Evolutionary conservation across 2,797 vertebrate genomes (phyloP).

Genomic region (Onychomys leucogaster): DNA sequence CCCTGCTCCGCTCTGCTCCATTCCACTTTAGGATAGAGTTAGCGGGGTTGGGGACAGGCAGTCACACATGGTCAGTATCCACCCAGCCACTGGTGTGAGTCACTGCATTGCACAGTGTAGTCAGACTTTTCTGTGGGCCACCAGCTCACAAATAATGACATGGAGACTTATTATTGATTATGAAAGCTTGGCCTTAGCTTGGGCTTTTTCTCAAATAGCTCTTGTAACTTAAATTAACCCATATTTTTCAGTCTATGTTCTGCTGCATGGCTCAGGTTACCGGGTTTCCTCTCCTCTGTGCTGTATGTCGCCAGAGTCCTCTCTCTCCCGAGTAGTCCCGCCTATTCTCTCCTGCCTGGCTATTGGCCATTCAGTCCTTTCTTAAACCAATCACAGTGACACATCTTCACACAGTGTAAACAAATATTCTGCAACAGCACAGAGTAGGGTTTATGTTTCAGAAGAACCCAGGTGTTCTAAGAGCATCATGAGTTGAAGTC

Average conservation of each 20-base stretch:
- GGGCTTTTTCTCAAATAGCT: neutral
- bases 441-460: neutral
- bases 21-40: neutral
- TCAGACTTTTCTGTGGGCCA: neutral
- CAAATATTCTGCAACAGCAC: neutral
- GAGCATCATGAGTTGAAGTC: neutral
- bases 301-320: neutral
- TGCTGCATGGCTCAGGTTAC: neutral
- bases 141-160: neutral
- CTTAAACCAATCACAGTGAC: neutral
- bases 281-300: neutral
- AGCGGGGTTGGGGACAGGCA: neutral
- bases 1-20: neutral
- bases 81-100: neutral
- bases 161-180: neutral
- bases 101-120: neutral
- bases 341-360: neutral
- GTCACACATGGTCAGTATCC: neutral
- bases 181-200: neutral
- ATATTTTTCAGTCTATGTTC: neutral
- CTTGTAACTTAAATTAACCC: neutral
- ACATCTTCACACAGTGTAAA: neutral
- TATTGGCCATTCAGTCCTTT: neutral
- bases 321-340: neutral
- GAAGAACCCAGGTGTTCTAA: neutral